Percentiles rank a stretch among this genome's conserved stretches.
phyloP scores from a whole-genome alignment of 2,888 invertebrate species.

The Leptinotarsa tumamoca region DNA sequence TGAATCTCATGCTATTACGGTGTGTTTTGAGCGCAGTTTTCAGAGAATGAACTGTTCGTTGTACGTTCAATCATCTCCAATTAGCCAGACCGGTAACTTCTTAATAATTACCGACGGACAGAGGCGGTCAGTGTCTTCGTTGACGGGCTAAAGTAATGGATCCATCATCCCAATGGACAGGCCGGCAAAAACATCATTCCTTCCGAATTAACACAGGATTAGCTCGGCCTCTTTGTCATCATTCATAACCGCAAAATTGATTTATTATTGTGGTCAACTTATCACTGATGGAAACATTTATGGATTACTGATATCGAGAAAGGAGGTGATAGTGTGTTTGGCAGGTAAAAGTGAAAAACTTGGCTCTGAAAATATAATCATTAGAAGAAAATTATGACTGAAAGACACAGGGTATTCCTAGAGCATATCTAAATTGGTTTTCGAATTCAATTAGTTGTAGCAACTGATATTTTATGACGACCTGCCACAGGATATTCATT shows the following conservation, averaged over 20 bases:
- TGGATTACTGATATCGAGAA: neutral
- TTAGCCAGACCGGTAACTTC: slow-evolving; percentile 63
- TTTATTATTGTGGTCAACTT: slow-evolving; percentile 51
- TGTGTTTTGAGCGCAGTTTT: neutral
- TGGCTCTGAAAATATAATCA: too few relatives aligned
- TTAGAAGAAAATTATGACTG: too few relatives aligned
- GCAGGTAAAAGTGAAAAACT: too few relatives aligned
- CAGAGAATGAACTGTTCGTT: slow-evolving; percentile 33
- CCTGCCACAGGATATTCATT: too few relatives aligned
- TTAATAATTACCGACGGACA: slow-evolving; percentile 64
- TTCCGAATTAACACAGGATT: slow-evolving; percentile 54
- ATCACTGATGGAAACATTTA: slow-evolving; percentile 29
- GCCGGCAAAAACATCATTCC: slow-evolving; percentile 59
- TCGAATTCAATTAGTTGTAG: too few relatives aligned
- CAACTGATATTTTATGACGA: too few relatives aligned
- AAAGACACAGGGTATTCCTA: too few relatives aligned
- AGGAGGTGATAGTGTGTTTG: too few relatives aligned
- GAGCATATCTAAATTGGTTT: too few relatives aligned
- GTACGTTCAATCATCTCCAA: slow-evolving; percentile 66
- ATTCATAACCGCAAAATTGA: slow-evolving; percentile 56
- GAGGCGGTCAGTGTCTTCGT: slow-evolving; percentile 52
- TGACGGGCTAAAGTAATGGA: slow-evolving; percentile 68
- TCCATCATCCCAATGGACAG: slow-evolving; percentile 68
- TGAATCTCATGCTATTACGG: neutral
- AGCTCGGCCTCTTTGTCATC: slow-evolving; percentile 55